Percentiles rank a stretch among this genome's conserved stretches.
These are phyloP conservation scores for Axis porcinus DNA, from an alignment of 2,113 vertebrate species.

Conservation along the genomic window DNA sequence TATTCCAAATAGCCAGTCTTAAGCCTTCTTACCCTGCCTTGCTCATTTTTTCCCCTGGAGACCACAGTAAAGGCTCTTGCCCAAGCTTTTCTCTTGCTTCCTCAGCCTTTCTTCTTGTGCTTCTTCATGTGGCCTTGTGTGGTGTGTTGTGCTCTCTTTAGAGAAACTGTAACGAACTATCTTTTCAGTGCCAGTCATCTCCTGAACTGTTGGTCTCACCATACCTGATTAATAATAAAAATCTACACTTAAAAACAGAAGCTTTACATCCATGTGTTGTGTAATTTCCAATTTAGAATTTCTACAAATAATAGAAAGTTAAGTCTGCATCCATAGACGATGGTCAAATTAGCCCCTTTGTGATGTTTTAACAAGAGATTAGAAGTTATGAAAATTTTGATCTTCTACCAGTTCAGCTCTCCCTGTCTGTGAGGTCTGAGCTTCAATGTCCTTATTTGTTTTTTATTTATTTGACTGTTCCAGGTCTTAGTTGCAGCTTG, in stretches of 20 bases:
- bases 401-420: not conserved
- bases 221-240: not conserved
- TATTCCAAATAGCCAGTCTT: not conserved
- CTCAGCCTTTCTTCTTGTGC: not conserved
- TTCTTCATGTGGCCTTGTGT: not conserved
- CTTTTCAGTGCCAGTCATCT: not conserved
- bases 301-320: not conserved
- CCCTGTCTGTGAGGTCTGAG: not conserved
- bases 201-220: not conserved
- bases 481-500: not conserved
- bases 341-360: not conserved
- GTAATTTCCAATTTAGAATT: not conserved
- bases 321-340: not conserved
- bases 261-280: not conserved
- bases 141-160: not conserved
- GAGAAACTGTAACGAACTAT: not conserved
- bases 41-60: not conserved
- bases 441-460: not conserved
- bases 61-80: not conserved
- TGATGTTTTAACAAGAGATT: not conserved
- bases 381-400: not conserved
- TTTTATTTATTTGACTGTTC: not conserved
- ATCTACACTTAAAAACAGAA: not conserved
- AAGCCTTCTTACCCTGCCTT: not conserved
- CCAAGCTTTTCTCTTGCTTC: not conserved